Evolutionary conservation across 2,113 vertebrate genomes (phyloP).

Genomic region (Melanostigma gelatinosum): DNA sequence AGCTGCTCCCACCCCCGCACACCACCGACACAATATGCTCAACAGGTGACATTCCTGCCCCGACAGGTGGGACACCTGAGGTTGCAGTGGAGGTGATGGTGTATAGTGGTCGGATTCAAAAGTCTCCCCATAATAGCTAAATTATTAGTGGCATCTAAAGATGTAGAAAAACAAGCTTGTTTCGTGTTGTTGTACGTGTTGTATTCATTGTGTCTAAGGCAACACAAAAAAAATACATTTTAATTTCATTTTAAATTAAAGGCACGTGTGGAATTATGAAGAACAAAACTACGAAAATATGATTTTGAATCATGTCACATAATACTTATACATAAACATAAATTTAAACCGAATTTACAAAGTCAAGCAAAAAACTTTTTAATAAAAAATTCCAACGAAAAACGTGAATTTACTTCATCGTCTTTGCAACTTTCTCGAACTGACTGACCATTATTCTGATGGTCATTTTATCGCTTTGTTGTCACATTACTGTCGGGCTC

Average conservation of each 20-base stretch:
- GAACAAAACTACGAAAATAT: background rate
- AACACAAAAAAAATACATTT: background rate
- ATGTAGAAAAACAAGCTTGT: background rate
- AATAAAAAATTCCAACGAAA: background rate
- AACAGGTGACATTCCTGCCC: constrained; percentile 76
- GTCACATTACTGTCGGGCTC: constrained; percentile 75
- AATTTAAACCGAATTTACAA: background rate
- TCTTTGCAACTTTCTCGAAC: background rate
- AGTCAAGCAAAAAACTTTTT: background rate
- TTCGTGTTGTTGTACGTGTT: background rate
- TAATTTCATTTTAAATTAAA: background rate
- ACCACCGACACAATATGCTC: constrained; percentile 18
- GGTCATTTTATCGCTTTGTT: constrained; percentile 72
- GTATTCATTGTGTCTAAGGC: background rate
- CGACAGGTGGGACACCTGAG: constrained; percentile 78
- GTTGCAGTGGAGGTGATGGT: background rate
- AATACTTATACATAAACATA: too few relatives aligned
- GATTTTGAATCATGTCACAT: background rate
- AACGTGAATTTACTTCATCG: background rate
- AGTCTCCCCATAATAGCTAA: background rate
- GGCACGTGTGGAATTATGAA: background rate
- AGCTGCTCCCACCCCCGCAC: constrained; percentile 32
- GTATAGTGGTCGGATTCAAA: too few relatives aligned
- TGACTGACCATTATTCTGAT: constrained; percentile 45
- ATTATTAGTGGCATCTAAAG: background rate